These are phyloP conservation scores for Hestina assimilis DNA, from an alignment of 1,140 invertebrate species.

Conservation along the genomic window DNA sequence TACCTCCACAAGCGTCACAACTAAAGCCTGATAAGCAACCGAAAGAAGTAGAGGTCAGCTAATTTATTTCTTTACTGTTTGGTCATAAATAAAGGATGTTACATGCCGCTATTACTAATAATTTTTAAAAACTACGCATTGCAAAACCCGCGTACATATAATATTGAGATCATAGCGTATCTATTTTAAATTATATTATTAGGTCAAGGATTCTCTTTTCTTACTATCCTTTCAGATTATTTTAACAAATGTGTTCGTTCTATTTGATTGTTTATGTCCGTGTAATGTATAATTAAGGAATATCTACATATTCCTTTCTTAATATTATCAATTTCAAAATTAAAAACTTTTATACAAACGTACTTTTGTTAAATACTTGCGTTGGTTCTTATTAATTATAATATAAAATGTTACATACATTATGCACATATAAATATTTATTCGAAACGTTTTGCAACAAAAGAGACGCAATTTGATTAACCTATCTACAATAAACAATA, in stretches of 20 bases:
- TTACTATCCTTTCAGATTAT: slow-evolving; percentile 6
- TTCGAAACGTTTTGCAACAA: neutral
- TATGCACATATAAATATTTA: neutral
- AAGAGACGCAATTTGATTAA: slow-evolving; percentile 29
- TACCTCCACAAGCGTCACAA: slow-evolving; percentile 39
- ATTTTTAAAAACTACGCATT: slow-evolving; percentile 41
- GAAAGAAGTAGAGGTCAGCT: slow-evolving; percentile 74
- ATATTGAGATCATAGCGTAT: slow-evolving; percentile 51
- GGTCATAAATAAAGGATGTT: neutral
- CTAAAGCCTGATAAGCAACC: slow-evolving; percentile 59
- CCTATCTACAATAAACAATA: slow-evolving; percentile 27
- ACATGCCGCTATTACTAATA: neutral
- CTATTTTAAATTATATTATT: slow-evolving; percentile 70
- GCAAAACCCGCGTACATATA: slow-evolving; percentile 37
- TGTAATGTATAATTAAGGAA: too few relatives aligned
- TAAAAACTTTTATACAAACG: neutral
- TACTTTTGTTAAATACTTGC: too few relatives aligned
- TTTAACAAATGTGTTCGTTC: too few relatives aligned
- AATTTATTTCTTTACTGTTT: slow-evolving; percentile 10
- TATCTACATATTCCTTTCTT: too few relatives aligned
- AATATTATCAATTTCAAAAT: slow-evolving; percentile 17
- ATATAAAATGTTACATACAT: neutral
- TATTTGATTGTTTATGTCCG: too few relatives aligned
- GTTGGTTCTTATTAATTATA: too few relatives aligned
- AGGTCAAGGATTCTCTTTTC: slow-evolving; percentile 57